These are phyloP conservation scores for Drosophila stalkeri DNA, from an alignment of 2,888 invertebrate genomes.

Conservation along the genomic window DNA sequence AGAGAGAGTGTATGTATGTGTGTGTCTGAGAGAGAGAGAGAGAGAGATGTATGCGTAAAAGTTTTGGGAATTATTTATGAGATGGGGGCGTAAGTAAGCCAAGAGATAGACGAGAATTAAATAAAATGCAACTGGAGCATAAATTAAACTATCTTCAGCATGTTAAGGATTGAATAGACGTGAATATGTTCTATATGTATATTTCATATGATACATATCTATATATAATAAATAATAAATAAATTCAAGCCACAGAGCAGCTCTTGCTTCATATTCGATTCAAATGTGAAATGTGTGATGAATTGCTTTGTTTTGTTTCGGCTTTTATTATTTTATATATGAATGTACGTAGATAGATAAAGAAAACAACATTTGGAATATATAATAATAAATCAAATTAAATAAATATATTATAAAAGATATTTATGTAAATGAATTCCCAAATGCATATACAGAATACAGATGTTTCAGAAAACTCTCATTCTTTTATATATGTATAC, in stretches of 20 bases:
- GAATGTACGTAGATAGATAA: too few relatives aligned
- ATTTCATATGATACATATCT: not conserved
- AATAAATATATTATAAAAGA: not conserved
- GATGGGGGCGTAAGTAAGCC: not conserved
- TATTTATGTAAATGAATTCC: not conserved
- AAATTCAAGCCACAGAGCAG: not conserved
- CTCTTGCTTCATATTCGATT: not conserved
- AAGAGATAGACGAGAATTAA: not conserved
- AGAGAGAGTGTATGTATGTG: not conserved
- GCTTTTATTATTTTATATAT: not conserved
- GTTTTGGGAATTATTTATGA: constrained; percentile 6
- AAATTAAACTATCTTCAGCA: not conserved
- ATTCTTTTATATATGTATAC: not conserved
- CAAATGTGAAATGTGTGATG: not conserved
- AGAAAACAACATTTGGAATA: too few relatives aligned
- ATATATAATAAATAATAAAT: not conserved
- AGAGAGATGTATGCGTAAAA: not conserved
- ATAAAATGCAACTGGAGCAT: constrained; percentile 6
- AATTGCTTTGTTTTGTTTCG: not conserved
- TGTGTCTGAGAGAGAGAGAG: not conserved
- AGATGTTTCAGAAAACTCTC: too few relatives aligned
- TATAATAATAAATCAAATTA: too few relatives aligned
- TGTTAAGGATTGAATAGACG: not conserved
- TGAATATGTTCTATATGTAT: not conserved
- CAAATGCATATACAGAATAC: too few relatives aligned